Conservation (phyloP, 2,888 invertebrate genomes). For the Drosophila silvestris region DNA sequence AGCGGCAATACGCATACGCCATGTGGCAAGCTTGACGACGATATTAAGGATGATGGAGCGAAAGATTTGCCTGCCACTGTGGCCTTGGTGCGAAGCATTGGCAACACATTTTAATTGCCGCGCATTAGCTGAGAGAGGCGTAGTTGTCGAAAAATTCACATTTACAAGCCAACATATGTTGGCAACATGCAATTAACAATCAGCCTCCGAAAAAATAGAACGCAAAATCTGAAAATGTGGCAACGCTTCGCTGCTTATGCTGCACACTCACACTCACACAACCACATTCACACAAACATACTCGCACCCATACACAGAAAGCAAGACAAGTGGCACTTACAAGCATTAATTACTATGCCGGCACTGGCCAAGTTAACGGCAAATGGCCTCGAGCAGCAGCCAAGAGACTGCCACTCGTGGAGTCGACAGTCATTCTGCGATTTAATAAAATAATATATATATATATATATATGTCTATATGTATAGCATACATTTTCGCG, state of each 20-base stretch:
- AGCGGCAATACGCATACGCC: slow-evolving; percentile 68
- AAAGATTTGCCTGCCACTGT: slow-evolving; percentile 32
- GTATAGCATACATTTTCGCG: slow-evolving; percentile 72
- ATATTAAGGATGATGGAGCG: slow-evolving; percentile 3
- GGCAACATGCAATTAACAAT: slow-evolving; percentile 76
- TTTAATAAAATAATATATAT: slow-evolving; percentile 34
- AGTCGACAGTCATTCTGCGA: slow-evolving; percentile 34
- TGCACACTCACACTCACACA: slow-evolving; percentile 10
- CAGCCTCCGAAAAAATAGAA: slow-evolving; percentile 40
- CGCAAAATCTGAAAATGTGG: slow-evolving; percentile 48
- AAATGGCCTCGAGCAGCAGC: slow-evolving; percentile 39
- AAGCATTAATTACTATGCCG: slow-evolving; percentile 74
- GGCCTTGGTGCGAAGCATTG: slow-evolving; percentile 44
- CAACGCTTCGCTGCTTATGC: slow-evolving; percentile 38
- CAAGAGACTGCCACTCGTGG: slow-evolving; percentile 29
- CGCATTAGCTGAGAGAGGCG: slow-evolving; percentile 13
- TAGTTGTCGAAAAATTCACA: slow-evolving; percentile 29
- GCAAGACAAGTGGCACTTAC: slow-evolving; percentile 63
- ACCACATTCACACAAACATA: slow-evolving; percentile 6
- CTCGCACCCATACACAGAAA: slow-evolving; percentile 13
- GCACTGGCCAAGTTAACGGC: slow-evolving; percentile 63
- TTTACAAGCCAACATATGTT: slow-evolving; percentile 63
- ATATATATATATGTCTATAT: neutral
- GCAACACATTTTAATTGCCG: slow-evolving; percentile 68
- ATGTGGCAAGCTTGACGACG: slow-evolving; percentile 55